Base-by-base conservation (phyloP, 2,113 vertebrate species). In the Vulpes lagopus region DNA sequence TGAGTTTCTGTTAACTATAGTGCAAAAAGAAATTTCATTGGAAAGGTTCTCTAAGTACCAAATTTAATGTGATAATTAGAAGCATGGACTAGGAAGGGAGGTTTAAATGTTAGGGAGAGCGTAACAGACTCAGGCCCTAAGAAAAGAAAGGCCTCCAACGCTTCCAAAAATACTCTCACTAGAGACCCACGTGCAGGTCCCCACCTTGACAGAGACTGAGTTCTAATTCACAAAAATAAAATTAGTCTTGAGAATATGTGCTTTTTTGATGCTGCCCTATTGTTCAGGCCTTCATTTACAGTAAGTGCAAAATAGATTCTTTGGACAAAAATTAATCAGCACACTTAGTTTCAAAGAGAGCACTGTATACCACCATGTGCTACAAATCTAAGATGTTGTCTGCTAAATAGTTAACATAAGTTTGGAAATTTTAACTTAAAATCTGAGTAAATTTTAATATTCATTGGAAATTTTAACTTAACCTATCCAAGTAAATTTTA, bases 371-470 rank as follows among this genome's bases (percentile, higher is more conserved):
- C 82, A 76, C 71, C 71, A 59, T 19, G 65, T 11, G 16, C 74
- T 86, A 85, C 59, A 95, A 89, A 78, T 81, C 32, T 15, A 95
- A 86, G 9, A 82, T 32, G 25, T 11, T 85, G 8, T 85, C 43
- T 89, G 53, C 65, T 43, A 43, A 85, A 87, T 89, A 84, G 60
- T 80, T 78, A 82, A 86, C 27, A 92, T 71, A 84, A 69, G 62
- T 86, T 38, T 92, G 74, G 19, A 86, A 76, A 90, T 23, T 91
- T 96, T 55, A 93, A 81, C 53, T 96, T 86, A 85, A 91, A 96
- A 95, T 17, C 17, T 81, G 86, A 35, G 17, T 65, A 80, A 92
- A 51, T 51, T 20, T 62, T 88, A 86, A 89, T 92, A 93, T 62
- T 53, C 43, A 69, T 3, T 14, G 16, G 17, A 86, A 76, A 89